Evolutionary conservation across 2,888 invertebrate genomes (phyloP).

Genomic region (Leptarthrus brevirostris): DNA sequence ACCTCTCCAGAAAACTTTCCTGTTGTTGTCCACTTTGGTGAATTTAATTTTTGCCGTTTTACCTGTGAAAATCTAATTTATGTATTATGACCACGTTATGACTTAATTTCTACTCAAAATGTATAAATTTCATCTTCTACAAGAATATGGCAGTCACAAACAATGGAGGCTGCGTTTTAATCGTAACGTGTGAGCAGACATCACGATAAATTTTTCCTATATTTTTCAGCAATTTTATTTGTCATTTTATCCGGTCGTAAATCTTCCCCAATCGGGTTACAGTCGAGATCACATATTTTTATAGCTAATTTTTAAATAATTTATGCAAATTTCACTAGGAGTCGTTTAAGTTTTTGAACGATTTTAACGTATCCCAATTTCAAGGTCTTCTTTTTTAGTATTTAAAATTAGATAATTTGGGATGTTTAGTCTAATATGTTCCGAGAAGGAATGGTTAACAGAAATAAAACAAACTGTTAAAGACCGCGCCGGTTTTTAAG

Average conservation of each 20-base stretch:
- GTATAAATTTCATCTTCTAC: slow-evolving; percentile 24
- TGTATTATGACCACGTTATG: slow-evolving; percentile 33
- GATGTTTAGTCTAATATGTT: no score
- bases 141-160: not conserved
- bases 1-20: not conserved
- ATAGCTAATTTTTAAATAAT: slow-evolving; percentile 31
- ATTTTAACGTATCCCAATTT: not conserved
- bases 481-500: no score
- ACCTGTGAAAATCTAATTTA: slow-evolving; percentile 24
- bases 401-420: no score
- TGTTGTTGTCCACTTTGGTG: not conserved
- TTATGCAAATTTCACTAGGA: slow-evolving; percentile 20
- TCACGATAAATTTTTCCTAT: no score
- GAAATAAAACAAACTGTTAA: no score
- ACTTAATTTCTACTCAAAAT: slow-evolving; percentile 22
- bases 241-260: slow-evolving; percentile 3
- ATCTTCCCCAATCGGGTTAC: slow-evolving; percentile 24
- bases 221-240: not conserved
- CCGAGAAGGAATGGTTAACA: no score
- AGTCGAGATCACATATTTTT: slow-evolving; percentile 1
- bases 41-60: not conserved
- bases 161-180: not conserved
- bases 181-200: not conserved
- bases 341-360: not conserved
- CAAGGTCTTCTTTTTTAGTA: slow-evolving; percentile 10